Conservation (phyloP, 2,888 invertebrate species). For the Sphecodes monilicornis region DNA sequence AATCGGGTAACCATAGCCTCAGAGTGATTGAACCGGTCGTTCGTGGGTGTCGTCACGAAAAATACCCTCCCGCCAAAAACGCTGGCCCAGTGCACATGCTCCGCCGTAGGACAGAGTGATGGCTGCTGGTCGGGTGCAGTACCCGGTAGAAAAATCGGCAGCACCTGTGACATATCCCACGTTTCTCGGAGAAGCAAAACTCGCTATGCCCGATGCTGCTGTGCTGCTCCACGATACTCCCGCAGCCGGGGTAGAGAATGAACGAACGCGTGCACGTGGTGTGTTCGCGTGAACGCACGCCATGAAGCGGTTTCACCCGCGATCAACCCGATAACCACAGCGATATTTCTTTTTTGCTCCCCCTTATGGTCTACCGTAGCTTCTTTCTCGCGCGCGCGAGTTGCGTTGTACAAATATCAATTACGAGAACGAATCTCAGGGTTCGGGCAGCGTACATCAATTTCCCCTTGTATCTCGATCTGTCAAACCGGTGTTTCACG, state of each 20-base stretch:
- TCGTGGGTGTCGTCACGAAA: constrained; percentile 23
- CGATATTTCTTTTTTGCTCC: constrained; percentile 49
- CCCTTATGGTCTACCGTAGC: not conserved
- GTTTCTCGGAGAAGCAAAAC: not conserved
- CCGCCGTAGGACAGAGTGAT: constrained; percentile 53
- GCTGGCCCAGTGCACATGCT: constrained; percentile 68
- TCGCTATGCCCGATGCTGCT: not conserved
- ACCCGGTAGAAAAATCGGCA: not conserved
- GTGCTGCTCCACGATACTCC: not conserved
- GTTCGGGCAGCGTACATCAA: constrained; percentile 54
- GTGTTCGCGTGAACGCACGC: constrained; percentile 51
- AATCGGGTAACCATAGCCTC: not conserved
- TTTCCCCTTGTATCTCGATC: constrained; percentile 59
- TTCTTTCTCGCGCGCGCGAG: constrained; percentile 1
- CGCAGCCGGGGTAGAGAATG: not conserved
- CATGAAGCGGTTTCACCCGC: constrained; percentile 34
- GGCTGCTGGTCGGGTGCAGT: not conserved
- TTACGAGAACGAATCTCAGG: constrained; percentile 59
- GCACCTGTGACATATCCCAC: not conserved
- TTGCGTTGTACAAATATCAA: constrained; percentile 53
- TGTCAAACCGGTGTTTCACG: constrained; percentile 58
- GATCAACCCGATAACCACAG: constrained; percentile 51
- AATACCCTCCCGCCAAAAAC: constrained; percentile 76
- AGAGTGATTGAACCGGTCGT: not conserved
- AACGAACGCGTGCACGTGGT: constrained; percentile 57